Percentiles rank a stretch among this genome's conserved stretches.
These are phyloP conservation scores for Anoplophora glabripennis DNA, from an alignment of 1,140 invertebrate species.

Conservation along the genomic window DNA sequence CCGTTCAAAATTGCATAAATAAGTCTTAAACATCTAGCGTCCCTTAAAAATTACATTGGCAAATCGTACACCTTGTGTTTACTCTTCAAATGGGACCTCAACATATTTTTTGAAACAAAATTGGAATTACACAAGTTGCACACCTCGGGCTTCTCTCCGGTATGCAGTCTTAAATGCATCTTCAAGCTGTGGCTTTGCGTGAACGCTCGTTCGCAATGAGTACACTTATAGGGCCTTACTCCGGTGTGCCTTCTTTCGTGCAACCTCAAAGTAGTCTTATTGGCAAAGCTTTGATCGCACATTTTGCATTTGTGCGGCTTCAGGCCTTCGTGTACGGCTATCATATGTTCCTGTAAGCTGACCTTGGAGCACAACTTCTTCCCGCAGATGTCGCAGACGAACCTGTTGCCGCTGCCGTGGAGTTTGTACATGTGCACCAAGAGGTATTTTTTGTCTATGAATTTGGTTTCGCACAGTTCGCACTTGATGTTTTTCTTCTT, in stretches of 20 bases:
- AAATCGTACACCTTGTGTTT: slow-evolving; percentile 9
- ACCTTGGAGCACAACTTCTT: slow-evolving; percentile 70
- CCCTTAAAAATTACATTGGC: no score
- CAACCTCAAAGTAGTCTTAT: slow-evolving; percentile 58
- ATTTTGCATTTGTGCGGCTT: slow-evolving; percentile 68
- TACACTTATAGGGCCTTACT: slow-evolving; percentile 61
- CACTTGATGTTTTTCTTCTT: slow-evolving; percentile 57
- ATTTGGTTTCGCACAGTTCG: slow-evolving; percentile 58
- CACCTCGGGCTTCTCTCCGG: slow-evolving; percentile 70
- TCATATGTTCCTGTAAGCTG: slow-evolving; percentile 63
- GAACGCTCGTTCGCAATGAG: slow-evolving; percentile 69
- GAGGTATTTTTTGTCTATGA: slow-evolving; percentile 51
- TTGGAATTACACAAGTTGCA: slow-evolving; percentile 44
- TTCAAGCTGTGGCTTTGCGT: slow-evolving; percentile 73
- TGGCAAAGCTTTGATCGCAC: slow-evolving; percentile 63
- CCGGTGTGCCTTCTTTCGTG: slow-evolving; percentile 62
- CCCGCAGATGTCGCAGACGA: slow-evolving; percentile 58
- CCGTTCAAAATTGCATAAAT: not conserved
- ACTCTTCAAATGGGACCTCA: slow-evolving; percentile 31
- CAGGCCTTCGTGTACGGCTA: slow-evolving; percentile 64
- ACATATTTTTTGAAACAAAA: slow-evolving; percentile 39
- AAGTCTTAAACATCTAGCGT: no score
- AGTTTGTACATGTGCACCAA: slow-evolving; percentile 48
- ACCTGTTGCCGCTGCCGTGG: slow-evolving; percentile 38
- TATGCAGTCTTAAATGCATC: slow-evolving; percentile 73